Evolutionary conservation across 2,888 invertebrate genomes (phyloP), one percentile per base, ranked within the genome.

Genomic region (Agrochola circellaris): DNA sequence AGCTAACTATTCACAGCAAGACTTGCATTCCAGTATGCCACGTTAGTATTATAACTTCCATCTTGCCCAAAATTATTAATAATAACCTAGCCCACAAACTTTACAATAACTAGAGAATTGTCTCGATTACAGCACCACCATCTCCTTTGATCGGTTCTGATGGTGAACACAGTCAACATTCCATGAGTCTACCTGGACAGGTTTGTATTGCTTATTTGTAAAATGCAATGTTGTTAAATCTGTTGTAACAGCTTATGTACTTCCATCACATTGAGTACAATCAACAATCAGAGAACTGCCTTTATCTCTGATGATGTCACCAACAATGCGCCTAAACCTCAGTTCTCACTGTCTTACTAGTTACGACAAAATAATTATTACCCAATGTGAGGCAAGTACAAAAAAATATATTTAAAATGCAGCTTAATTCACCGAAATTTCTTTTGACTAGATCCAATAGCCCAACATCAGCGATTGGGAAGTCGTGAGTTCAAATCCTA

Each of bases 61-160:
- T 45, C 1, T 58, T 54, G 2, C 34, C 6, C 3, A 5, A 60
- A 48, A 58, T 15, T 0, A 6, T 56, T 13, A 30, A 30, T 30
- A 38, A 38, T 30, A 20, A 70, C 30, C 23, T 38, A 70, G 20
- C 34, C 9, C 51, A 23, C 9, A 45, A 68, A 71, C 11, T 23
- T 23, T 30, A 54, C 15, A 45, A 26, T 38, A 17, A n/a, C 23
- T n/a, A n/a, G 2, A 11, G 0, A 20, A 6, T 42, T 42, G 9
- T 45, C 3, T 2, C 1, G 0, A n/a, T 94, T 94, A 66, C 93
- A 98, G 98, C 98, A 71, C 98, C 98, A 65, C 98, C 98, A 20
- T 98, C 98, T 54, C 98, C 98, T 15, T 94, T 98, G 91, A 98
- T 98, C 86, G 98, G 97, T n/a, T 96, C 97, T 82, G 97, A 97